Evolutionary conservation across 2,888 invertebrate species (phyloP).

Genomic region (Heterodera filipjevi): DNA sequence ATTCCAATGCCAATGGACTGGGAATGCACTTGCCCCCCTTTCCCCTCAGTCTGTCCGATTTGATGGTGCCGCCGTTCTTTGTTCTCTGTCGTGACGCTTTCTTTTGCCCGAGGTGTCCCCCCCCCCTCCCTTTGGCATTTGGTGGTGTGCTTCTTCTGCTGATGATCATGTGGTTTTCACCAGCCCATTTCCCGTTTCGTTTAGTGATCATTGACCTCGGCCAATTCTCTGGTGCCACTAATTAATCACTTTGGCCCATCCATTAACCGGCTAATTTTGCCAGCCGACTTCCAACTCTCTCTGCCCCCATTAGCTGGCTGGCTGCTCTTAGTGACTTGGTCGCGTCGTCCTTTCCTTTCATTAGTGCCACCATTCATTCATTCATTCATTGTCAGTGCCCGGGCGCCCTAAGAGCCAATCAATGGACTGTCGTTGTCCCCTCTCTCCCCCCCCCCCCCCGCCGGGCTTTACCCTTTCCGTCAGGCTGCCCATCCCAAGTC

Average conservation of each 20-base stretch:
- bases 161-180: no score
- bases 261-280: no score
- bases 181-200: not conserved
- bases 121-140: no score
- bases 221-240: not conserved
- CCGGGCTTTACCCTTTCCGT: not conserved
- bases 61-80: not conserved
- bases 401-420: not conserved
- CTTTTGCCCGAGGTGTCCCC: not conserved
- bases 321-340: no score
- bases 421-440: not conserved
- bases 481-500: no score
- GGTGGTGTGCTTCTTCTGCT: no score
- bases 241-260: not conserved
- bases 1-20: not conserved
- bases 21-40: not conserved
- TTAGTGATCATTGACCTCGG: not conserved
- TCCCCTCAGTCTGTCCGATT: not conserved
- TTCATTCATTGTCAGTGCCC: not conserved
- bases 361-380: not conserved
- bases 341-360: not conserved
- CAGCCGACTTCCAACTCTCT: no score
- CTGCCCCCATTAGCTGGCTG: not conserved
- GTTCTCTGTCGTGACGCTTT: not conserved
- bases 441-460: no score